Evolutionary conservation across 2,888 invertebrate species (phyloP), one percentile per base, ranked within the genome.

Genomic region (Hirudinaria manillensis): DNA sequence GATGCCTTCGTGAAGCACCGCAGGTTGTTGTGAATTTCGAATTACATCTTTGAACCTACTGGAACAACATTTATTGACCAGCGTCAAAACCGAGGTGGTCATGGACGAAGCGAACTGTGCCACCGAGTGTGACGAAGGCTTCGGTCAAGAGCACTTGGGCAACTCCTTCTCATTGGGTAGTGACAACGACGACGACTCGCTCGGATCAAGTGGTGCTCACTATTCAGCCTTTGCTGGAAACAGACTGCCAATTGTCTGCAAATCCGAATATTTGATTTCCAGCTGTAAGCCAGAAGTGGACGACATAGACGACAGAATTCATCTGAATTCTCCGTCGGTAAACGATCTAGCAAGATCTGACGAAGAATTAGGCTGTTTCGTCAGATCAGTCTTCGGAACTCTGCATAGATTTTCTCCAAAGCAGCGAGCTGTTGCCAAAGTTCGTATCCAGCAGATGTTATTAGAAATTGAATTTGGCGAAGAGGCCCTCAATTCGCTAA

Each of bases 401-500:
- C 70, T 70, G 45, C 70, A 70, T 24, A n/a, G 70, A 13, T 70
- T 70, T 51, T n/a, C 70, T 19, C 45, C 70, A 45, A n/a, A 51
- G n/a, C 70, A 70, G 51, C 38, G 36, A 70, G 70, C 70, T 13
- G 27, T 38, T 7, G 70, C 70, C n/a, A 70, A 70, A 29, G 70
- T 70, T n/a, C 27, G 36, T 16, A 70, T 68, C 36, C 68, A 68
- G 36, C 68, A 68, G 68, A 24, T 68, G 32, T 36, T 68, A 34
- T n/a, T 68, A n/a, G 68, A 68, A 29, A 34, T 68, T 68, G 68
- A 68, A 68, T 68, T 68, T 68, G 68, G 68, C 32, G 68, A 68
- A 6, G 68, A 68, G 16, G 29, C 24, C 61, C 45, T 45, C 6
- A 45, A 16, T 45, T 45, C 45, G 3, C 45, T 45, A 45, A 45